Evolutionary conservation across 2,797 vertebrate genomes (phyloP).

Genomic region (Serranus cabrilla): DNA sequence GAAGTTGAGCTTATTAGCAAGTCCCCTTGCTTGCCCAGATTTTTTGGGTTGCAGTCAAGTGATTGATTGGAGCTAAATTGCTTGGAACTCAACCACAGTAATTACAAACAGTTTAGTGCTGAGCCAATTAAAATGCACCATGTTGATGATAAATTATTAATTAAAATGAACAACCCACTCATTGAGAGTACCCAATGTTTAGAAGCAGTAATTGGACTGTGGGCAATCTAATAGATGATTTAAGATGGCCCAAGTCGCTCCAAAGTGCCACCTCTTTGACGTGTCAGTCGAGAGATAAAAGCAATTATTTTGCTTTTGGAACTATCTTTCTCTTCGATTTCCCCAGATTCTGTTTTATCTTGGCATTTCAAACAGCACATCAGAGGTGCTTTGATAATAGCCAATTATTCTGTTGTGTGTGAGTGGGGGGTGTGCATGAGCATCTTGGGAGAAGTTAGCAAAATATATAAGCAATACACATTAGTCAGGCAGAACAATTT

Average conservation of each 20-base stretch:
- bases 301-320: conserved; percentile 66
- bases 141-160: conserved; percentile 62
- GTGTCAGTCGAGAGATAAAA: conserved; percentile 56
- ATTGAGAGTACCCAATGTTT: conserved; percentile 44
- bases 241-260: conserved; percentile 52
- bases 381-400: conserved; percentile 69
- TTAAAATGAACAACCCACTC: conserved; percentile 52
- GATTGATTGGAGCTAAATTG: conserved; percentile 57
- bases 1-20: conserved; percentile 15
- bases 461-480: conserved; percentile 70
- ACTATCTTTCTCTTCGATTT: conserved; percentile 57
- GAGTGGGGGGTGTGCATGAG: conserved; percentile 31
- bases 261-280: conserved; percentile 50
- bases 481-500: conserved; percentile 64
- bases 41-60: conserved; percentile 37
- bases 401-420: conserved; percentile 67
- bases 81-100: conserved; percentile 50
- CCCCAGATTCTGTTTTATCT: conserved; percentile 63
- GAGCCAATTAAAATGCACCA: conserved; percentile 59
- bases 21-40: conserved; percentile 4
- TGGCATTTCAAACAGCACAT: conserved; percentile 63
- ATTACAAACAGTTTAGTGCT: conserved; percentile 61
- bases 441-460: conserved; percentile 61
- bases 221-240: conserved; percentile 55
- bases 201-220: conserved; percentile 61